Conservation (phyloP, 2,797 vertebrate species). For the Peromyscus melanophrys region DNA sequence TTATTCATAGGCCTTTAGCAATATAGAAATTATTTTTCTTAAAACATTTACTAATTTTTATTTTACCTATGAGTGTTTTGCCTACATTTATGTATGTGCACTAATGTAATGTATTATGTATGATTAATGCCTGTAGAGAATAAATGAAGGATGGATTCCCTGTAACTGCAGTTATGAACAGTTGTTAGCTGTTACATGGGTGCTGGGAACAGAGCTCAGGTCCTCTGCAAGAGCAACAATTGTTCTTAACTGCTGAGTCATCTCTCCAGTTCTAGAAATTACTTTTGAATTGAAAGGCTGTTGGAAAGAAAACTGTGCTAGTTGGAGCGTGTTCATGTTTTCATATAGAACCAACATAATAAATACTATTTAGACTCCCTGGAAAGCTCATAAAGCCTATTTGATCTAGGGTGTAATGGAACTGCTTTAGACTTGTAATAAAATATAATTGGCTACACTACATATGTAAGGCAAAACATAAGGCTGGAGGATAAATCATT, state of each 20-base stretch:
- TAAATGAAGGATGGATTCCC: not conserved
- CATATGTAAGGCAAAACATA: slow-evolving; percentile 61
- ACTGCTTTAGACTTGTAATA: slow-evolving; percentile 68
- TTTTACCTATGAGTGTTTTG: not conserved
- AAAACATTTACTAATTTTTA: not conserved
- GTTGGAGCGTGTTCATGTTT: slow-evolving; percentile 5
- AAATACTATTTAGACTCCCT: slow-evolving; percentile 67
- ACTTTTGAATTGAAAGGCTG: slow-evolving; percentile 55
- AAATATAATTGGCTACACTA: slow-evolving; percentile 75
- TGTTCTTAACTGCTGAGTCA: not conserved
- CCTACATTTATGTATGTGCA: not conserved
- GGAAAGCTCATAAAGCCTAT: slow-evolving; percentile 64
- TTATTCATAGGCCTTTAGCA: not conserved
- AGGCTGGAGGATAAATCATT: slow-evolving; percentile 62
- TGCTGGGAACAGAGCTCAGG: not conserved
- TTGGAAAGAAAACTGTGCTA: slow-evolving; percentile 59
- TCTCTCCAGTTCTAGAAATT: not conserved
- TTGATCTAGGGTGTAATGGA: slow-evolving; percentile 65
- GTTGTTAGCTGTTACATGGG: not conserved
- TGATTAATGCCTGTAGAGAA: not conserved
- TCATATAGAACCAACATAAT: slow-evolving; percentile 67
- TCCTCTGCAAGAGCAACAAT: not conserved
- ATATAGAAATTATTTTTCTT: slow-evolving; percentile 30
- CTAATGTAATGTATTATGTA: not conserved
- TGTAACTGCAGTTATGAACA: not conserved